A percentile compares a stretch with the other conserved stretches of the same genome.
phyloP scores from a whole-genome alignment of 2,888 invertebrate species.

The Bibio marci region DNA sequence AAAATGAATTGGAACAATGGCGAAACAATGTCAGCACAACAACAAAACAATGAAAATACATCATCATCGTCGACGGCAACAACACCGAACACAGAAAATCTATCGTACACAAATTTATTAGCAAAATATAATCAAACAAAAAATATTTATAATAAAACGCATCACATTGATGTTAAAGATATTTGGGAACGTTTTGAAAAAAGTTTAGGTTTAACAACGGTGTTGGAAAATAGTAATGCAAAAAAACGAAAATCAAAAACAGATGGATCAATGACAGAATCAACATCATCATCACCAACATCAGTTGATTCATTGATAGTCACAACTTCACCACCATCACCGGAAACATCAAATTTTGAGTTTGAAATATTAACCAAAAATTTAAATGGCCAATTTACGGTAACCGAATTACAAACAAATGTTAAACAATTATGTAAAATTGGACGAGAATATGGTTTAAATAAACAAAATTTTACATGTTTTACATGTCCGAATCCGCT shows the following conservation, averaged over 20 bases:
- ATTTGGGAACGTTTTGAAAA: conserved; percentile 33
- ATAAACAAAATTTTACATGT: conserved; percentile 76
- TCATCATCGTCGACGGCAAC: background rate
- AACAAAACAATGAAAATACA: conserved; percentile 27
- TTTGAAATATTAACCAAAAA: conserved; percentile 2
- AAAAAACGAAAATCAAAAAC: background rate
- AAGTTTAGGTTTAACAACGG: conserved; percentile 19
- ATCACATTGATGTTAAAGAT: conserved; percentile 38
- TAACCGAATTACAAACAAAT: conserved; percentile 38
- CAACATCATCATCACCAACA: too few species aligned
- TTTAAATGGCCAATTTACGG: conserved; percentile 33
- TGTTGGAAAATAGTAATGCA: conserved; percentile 14
- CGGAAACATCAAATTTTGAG: too few species aligned
- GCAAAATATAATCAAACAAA: conserved; percentile 22
- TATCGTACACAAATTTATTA: conserved; percentile 16
- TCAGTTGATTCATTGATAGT: too few species aligned
- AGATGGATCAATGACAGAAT: too few species aligned
- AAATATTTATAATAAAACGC: conserved; percentile 13
- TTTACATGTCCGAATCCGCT: conserved; percentile 37
- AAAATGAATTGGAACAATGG: conserved; percentile 44
- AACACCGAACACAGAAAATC: conserved; percentile 6
- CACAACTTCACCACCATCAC: too few species aligned
- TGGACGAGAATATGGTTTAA: conserved; percentile 64
- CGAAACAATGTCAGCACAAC: conserved; percentile 2
- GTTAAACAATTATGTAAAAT: conserved; percentile 48